These are phyloP conservation scores for Meandrina meandrites DNA, from an alignment of 92 coral and sea anemone genomes.

Conservation along the genomic window DNA sequence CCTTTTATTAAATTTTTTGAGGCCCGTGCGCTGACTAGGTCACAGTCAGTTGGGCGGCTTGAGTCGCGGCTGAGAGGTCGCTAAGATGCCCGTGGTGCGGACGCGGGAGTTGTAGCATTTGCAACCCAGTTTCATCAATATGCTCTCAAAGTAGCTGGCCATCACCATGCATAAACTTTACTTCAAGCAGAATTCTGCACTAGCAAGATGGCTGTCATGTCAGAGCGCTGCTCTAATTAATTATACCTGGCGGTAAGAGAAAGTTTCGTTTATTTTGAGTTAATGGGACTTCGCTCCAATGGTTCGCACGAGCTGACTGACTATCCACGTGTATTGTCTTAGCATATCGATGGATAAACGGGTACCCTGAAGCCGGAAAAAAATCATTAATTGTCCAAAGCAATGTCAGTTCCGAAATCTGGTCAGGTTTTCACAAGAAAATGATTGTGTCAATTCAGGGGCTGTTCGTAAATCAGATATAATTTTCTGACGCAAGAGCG, in stretches of 20 bases:
- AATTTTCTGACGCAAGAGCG: neutral
- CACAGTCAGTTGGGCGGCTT: neutral
- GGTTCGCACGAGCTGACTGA: conserved; percentile 14
- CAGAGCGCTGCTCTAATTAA: neutral
- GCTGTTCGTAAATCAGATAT: neutral
- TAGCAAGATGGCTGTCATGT: too few species aligned
- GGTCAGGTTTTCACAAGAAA: neutral
- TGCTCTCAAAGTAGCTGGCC: neutral
- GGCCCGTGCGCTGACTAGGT: neutral
- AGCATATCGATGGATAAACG: neutral
- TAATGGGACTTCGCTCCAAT: conserved; percentile 3
- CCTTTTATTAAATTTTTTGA: neutral
- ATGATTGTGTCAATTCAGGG: neutral
- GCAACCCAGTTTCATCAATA: neutral
- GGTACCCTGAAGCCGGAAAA: conserved; percentile 30
- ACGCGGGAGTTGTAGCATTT: neutral
- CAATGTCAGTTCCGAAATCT: neutral
- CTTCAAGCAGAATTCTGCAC: neutral
- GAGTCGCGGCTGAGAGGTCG: too few species aligned
- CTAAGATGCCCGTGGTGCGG: neutral
- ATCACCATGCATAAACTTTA: neutral
- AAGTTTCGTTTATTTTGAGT: conserved; percentile 2
- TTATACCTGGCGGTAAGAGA: neutral
- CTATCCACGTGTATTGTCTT: conserved; percentile 19
- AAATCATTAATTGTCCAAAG: conserved; percentile 1